These are phyloP conservation scores for Cliona cf. orientalis DNA, from an alignment of 37 sponge, comb jelly and placozoan genomes.

Conservation along the genomic window DNA sequence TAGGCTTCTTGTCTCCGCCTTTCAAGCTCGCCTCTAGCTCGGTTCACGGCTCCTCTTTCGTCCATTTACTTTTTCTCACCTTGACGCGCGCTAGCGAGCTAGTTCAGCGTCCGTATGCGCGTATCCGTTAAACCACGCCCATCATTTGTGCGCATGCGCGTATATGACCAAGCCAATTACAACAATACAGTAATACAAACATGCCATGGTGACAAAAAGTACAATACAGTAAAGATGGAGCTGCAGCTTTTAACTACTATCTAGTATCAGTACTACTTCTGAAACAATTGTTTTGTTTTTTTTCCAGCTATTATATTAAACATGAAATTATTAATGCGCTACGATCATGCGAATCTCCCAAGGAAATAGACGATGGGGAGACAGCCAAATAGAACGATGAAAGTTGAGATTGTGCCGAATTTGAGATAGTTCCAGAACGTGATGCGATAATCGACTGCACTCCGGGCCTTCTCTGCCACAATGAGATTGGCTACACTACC, in stretches of 20 bases:
- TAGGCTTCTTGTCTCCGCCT: not conserved
- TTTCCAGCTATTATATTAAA: not conserved
- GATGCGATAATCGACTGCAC: conserved; percentile 57
- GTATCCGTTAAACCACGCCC: too few species aligned
- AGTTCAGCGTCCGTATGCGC: too few species aligned
- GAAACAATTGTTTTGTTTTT: not conserved
- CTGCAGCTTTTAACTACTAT: too few species aligned
- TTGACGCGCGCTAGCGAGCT: not conserved
- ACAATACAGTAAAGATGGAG: too few species aligned
- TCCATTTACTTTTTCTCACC: not conserved
- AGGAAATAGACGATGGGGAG: conserved; percentile 87
- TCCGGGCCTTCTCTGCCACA: conserved; percentile 89
- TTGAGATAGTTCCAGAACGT: conserved; percentile 81
- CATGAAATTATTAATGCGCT: not conserved
- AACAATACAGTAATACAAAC: too few species aligned
- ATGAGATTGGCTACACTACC: conserved; percentile 93
- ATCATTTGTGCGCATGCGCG: too few species aligned
- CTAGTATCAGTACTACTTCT: too few species aligned
- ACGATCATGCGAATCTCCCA: conserved; percentile 1
- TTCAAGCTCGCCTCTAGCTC: not conserved
- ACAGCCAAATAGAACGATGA: conserved; percentile 62
- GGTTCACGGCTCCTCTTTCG: not conserved
- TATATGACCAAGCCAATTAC: too few species aligned
- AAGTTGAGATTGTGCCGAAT: conserved; percentile 85
- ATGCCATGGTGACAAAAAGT: too few species aligned